Evolutionary conservation across 2,113 vertebrate genomes (phyloP), one percentile per base, ranked within the genome.

Genomic region (Bujurquina vittata): DNA sequence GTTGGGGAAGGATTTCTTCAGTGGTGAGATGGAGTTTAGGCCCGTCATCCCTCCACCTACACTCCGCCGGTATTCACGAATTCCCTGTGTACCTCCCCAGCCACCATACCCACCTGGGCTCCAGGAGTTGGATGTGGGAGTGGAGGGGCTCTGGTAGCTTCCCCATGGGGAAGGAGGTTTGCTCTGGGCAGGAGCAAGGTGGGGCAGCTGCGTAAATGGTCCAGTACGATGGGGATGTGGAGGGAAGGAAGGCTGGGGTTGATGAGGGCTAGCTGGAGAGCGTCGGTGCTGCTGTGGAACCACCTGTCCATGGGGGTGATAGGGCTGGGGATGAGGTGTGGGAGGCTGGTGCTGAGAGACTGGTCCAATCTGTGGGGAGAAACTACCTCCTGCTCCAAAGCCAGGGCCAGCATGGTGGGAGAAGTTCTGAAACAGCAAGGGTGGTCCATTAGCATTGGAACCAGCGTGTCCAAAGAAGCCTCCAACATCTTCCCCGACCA

Each of bases 1-100:
- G 95, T 97, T 99, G 77, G 97, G 96, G 90, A 99, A 99, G 90
- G 98, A 98, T 90, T 99, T 99, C 97, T 99, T 99, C 80, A 99
- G 93, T 37, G 98, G 98, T 0, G 98, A 99, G 91, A 99, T 99
- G 79, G 98, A 98, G 95, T 98, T 99, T 79, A 99, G 96, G 83
- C 97, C 96, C 0, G 97, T 96, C 93, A 99, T 96, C 17, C 98
- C 98, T 92, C 97, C 97, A 2, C 97, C 97, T 18, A 99, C 96
- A 78, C 98, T 98, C 86, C 98, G 93, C 77, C 98, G 96, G 90
- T 99, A 99, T 80, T 99, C 98, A 69, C 98, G 96, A 77, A 94
- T 91, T 10, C 97, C 97, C 95, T 99, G 98, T 89, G 98, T 98
- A 22, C 97, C 97, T 81, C 98, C 97, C 98, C 98, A 99, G 86